These are phyloP conservation scores for Ctenochaetus hawaiiensis DNA, from an alignment of 2,797 vertebrate genomes.

Conservation along the genomic window DNA sequence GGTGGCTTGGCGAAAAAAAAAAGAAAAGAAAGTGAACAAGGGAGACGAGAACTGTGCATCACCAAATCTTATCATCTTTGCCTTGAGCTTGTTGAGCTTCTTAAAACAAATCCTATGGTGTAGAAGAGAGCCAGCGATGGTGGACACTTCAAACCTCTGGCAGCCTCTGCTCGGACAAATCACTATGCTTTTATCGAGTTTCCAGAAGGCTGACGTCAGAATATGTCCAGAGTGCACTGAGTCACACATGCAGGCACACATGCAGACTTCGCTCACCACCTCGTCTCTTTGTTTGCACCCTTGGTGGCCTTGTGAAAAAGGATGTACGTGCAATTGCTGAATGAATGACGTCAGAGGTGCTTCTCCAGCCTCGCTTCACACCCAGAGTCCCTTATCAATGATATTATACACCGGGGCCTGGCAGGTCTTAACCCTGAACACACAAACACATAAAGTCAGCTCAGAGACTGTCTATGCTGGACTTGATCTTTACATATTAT, in stretches of 20 bases:
- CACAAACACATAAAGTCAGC: conserved; percentile 44
- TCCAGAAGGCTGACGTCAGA: conserved; percentile 75
- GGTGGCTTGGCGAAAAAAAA: conserved; percentile 39
- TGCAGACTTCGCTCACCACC: conserved; percentile 59
- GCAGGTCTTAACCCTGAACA: conserved; percentile 56
- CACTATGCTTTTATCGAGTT: conserved; percentile 68
- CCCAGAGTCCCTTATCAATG: conserved; percentile 59
- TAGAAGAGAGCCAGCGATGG: neutral
- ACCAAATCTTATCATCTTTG: conserved; percentile 44
- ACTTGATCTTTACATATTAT: conserved; percentile 60
- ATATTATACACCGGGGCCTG: conserved; percentile 45
- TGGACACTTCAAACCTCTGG: conserved; percentile 42
- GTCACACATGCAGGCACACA: conserved; percentile 64
- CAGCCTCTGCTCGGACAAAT: conserved; percentile 43
- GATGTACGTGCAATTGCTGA: conserved; percentile 22
- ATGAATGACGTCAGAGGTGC: conserved; percentile 68
- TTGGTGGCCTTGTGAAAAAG: conserved; percentile 55
- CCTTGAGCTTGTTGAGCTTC: conserved; percentile 37
- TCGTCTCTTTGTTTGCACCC: conserved; percentile 53
- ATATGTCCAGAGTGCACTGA: conserved; percentile 66
- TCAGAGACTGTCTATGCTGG: conserved; percentile 21
- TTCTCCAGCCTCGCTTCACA: conserved; percentile 50
- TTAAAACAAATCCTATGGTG: conserved; percentile 16
- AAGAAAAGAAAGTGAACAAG: conserved; percentile 22
- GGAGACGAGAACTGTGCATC: conserved; percentile 36